phyloP scores from a whole-genome alignment of 2,888 invertebrate species.

The Hanleya hanleyi region DNA sequence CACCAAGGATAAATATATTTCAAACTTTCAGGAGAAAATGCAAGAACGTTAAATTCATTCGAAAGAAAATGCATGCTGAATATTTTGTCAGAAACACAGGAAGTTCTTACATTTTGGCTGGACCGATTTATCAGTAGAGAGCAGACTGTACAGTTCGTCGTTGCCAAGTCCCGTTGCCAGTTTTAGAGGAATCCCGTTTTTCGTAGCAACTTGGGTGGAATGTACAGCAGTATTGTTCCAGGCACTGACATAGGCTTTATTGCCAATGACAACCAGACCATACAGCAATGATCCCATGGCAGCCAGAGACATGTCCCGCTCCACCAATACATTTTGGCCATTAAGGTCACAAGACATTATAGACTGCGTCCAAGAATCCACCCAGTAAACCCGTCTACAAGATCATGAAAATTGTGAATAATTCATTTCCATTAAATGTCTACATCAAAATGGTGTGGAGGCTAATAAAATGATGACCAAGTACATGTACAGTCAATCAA shows the following conservation, averaged over 20 bases:
- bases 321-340: constrained; percentile 47
- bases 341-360: constrained; percentile 56
- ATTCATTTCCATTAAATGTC: neutral
- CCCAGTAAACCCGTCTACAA: constrained; percentile 63
- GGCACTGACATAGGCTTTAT: constrained; percentile 58
- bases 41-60: too few relatives aligned
- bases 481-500: neutral
- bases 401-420: too few relatives aligned
- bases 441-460: neutral
- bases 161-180: constrained; percentile 33
- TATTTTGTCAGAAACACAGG: too few relatives aligned
- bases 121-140: constrained; percentile 48
- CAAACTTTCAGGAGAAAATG: too few relatives aligned
- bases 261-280: constrained; percentile 60
- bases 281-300: constrained; percentile 49
- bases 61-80: too few relatives aligned
- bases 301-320: constrained; percentile 43
- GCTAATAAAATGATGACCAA: neutral
- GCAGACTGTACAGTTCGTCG: constrained; percentile 53
- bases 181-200: constrained; percentile 8
- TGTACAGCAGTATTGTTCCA: constrained; percentile 52
- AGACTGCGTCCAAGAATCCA: constrained; percentile 56
- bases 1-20: too few relatives aligned
- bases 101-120: constrained; percentile 57
- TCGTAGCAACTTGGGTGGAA: constrained; percentile 46